Percentiles rank a stretch among this genome's conserved stretches.
These are phyloP conservation scores for Dynastes hyllus DNA, from an alignment of 2,888 invertebrate species.

Conservation along the genomic window DNA sequence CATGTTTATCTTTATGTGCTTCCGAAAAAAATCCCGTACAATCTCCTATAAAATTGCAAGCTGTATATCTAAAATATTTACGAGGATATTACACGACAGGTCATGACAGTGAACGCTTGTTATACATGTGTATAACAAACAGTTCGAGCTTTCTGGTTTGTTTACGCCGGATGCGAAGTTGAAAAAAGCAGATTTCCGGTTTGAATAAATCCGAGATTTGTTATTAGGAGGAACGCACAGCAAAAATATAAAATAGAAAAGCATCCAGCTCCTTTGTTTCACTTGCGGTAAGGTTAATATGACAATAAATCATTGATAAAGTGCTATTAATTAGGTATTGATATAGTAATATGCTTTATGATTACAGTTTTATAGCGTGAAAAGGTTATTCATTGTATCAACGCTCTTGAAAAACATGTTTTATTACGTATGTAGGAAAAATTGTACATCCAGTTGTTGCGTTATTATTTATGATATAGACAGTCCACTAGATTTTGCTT, in stretches of 20 bases:
- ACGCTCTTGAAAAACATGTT: no score
- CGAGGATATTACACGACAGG: constrained; percentile 19
- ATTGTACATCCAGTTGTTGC: no score
- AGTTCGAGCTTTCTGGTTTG: constrained; percentile 21
- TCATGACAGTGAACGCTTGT: constrained; percentile 1
- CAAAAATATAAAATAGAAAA: not conserved
- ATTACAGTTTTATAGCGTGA: no score
- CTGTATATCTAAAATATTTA: constrained; percentile 30
- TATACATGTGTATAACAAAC: constrained; percentile 9
- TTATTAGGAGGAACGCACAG: not conserved
- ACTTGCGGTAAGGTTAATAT: not conserved
- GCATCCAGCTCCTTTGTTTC: not conserved
- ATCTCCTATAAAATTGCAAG: constrained; percentile 15
- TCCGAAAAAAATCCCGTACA: not conserved
- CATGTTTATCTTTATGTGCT: no score
- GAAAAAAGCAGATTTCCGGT: constrained; percentile 38
- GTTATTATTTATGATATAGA: no score
- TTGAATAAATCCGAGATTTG: not conserved
- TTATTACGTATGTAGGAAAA: no score
- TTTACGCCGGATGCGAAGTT: constrained; percentile 35
- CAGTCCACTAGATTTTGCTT: no score
- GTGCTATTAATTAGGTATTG: constrained; percentile 15
- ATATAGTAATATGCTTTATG: not conserved
- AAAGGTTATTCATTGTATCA: no score
- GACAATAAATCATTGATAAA: constrained; percentile 10